Conservation (phyloP, 1,140 invertebrate species). For the Drosophila serrata region DNA sequence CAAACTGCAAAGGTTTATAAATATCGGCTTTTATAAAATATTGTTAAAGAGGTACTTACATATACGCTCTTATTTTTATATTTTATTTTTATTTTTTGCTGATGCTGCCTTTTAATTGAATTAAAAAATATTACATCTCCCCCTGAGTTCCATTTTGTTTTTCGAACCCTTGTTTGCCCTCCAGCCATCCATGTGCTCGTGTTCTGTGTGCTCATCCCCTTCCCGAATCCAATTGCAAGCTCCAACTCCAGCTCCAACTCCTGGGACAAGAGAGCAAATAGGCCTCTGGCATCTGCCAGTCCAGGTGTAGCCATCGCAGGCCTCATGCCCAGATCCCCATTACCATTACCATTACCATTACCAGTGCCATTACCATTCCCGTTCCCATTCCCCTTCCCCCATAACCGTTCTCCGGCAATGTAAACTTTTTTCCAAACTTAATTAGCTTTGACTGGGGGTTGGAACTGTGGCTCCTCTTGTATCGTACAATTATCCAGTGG, state of each 20-base stretch:
- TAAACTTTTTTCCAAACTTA: slow-evolving; percentile 63
- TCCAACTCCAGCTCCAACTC: neutral
- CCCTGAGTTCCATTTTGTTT: slow-evolving; percentile 46
- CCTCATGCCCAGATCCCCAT: slow-evolving; percentile 27
- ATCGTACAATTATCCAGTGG: slow-evolving; percentile 47
- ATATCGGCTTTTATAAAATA: no score
- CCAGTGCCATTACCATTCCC: neutral
- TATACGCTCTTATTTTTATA: neutral
- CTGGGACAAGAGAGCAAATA: slow-evolving; percentile 14
- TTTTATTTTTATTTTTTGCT: neutral
- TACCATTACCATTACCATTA: slow-evolving; percentile 2
- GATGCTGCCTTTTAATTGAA: slow-evolving; percentile 2
- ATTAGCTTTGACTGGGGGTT: slow-evolving; percentile 71
- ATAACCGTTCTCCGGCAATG: neutral
- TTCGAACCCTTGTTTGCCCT: slow-evolving; percentile 37
- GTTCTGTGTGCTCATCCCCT: slow-evolving; percentile 4
- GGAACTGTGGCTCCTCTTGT: slow-evolving; percentile 14
- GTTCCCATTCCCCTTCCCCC: neutral
- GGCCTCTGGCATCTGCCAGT: slow-evolving; percentile 38
- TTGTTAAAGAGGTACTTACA: neutral
- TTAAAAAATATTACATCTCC: neutral
- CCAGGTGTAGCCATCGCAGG: slow-evolving; percentile 35
- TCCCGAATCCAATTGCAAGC: neutral
- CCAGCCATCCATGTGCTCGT: slow-evolving; percentile 14
- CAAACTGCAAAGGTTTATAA: no score